Evolutionary conservation across 2,797 vertebrate species (phyloP), one percentile per base, ranked within the genome.

Genomic region (Lagodon rhomboides): DNA sequence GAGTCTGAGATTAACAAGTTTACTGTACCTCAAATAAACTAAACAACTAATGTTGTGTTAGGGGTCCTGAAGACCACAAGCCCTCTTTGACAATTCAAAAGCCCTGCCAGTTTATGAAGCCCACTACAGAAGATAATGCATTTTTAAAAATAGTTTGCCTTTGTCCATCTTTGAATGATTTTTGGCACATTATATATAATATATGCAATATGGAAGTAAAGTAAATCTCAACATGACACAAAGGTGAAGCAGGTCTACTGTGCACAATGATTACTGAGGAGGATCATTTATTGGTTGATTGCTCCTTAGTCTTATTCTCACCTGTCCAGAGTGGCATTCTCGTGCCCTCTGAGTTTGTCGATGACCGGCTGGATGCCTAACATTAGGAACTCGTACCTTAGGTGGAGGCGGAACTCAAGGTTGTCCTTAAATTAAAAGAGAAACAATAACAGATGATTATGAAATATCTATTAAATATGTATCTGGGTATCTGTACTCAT

Each of bases 361-460:
- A 99, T 99, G 78, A 99, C 96, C 0, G 98, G 98, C 69, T 99
- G 98, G 90, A 99, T 99, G 79, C 98, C 98, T 89, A 99, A 90
- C 98, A 99, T 99, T 76, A 99, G 92, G 89, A 99, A 99, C 87
- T 99, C 98, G 10, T 99, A 99, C 90, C 98, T 96, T 34, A 99
- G 94, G 72, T 99, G 98, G 55, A 99, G 94, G 62, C 98, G 97
- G 80, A 99, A 99, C 91, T 99, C 98, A 71, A 99, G 94, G 89
- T 98, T 99, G 91, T 99, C 98, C 98, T 99, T 59, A 73, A 73
- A 81, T 71, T 13, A 58, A 60, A 6, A 3, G 41, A 15, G 22
- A 58, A 5, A 60, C 30, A 55, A 4, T 15, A 51, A 55, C 2
- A 62, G 17, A 44, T 12, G 0, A 18, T 25, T 27, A 47, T 5